Evolutionary conservation across 2,797 vertebrate species (phyloP), one percentile per base, ranked within the genome.

Genomic region (Sparidentex hasta): DNA sequence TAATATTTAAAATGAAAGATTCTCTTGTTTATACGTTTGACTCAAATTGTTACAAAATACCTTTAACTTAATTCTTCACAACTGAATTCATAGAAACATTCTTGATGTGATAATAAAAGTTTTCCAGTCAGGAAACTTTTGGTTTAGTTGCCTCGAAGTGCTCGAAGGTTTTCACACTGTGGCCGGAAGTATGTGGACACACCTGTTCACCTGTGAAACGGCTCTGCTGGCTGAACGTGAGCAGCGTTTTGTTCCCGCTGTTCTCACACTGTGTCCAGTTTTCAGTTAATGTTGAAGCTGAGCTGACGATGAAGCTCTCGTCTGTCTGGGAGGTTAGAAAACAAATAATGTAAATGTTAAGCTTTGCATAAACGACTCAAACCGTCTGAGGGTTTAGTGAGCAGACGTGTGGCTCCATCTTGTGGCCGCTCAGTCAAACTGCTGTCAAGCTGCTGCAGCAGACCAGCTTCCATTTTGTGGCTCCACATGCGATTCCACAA

Each of bases 381-480:
- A 1, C 2, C 20, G 8, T 5, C 11, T 17, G 50, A 71, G n/a
- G 71, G 11, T 38, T 14, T 12, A 18, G 52, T 66, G 21, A 2
- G 11, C 74, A 18, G 83, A 20, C 21, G 0, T 29, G 16, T 84
- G 81, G 91, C 90, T 63, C 92, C 93, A 83, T 83, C 93, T 90
- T 70, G 91, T 94, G 94, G 90, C 81, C 5, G 43, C 65, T 68
- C 5, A 2, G n/a, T 0, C 50, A 59, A 51, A 16, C 20, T 76
- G 59, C 74, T 8, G 2, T 62, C 21, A 16, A n/a, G 57, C 4
- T 2, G 38, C 38, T 68, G 7, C 3, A 12, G 18, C 12, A 68
- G 38, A 23, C 41, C 1, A 63, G 55, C 90, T 90, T 89, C 89
- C 89, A 92, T 93, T 92, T 92, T 92, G 89, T 85, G 71, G 33